A percentile compares a stretch with the other conserved stretches of the same genome.
Evolutionary conservation across 2,797 vertebrate genomes (phyloP).

Genomic region (Pangasius sanitwongsei): DNA sequence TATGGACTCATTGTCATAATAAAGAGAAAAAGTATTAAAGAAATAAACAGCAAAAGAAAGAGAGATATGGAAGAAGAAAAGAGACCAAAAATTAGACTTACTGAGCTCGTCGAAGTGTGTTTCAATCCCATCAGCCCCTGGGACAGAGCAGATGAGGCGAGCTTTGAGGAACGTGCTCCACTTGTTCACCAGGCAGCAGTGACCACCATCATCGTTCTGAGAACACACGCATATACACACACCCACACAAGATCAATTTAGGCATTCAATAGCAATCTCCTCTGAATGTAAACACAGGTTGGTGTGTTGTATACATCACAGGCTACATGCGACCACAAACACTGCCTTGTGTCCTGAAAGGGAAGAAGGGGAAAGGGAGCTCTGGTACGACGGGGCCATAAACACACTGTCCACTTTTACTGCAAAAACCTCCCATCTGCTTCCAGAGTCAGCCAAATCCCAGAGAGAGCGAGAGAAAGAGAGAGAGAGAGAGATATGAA

Average conservation of each 20-base stretch:
- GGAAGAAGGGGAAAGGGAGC: conserved; percentile 42
- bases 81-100: conserved; percentile 71
- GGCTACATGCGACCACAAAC: conserved; percentile 43
- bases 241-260: conserved; percentile 30
- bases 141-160: conserved; percentile 94
- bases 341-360: conserved; percentile 49
- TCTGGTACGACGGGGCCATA: conserved; percentile 55
- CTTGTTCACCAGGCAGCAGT: conserved; percentile 98
- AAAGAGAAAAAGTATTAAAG: not conserved
- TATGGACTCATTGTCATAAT: not conserved
- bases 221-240: conserved; percentile 34
- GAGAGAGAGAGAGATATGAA: not conserved
- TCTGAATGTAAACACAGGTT: conserved; percentile 65
- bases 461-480: not conserved
- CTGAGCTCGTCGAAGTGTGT: conserved; percentile 97
- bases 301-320: conserved; percentile 39
- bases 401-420: conserved; percentile 63
- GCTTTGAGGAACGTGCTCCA: conserved; percentile 99
- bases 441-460: conserved; percentile 60
- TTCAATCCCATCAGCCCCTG: conserved; percentile 91
- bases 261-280: conserved; percentile 24
- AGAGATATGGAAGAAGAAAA: not conserved
- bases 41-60: not conserved
- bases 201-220: conserved; percentile 95
- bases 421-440: conserved; percentile 55